Evolutionary conservation across 2,888 invertebrate species (phyloP).

Genomic region (Pomacea canaliculata): DNA sequence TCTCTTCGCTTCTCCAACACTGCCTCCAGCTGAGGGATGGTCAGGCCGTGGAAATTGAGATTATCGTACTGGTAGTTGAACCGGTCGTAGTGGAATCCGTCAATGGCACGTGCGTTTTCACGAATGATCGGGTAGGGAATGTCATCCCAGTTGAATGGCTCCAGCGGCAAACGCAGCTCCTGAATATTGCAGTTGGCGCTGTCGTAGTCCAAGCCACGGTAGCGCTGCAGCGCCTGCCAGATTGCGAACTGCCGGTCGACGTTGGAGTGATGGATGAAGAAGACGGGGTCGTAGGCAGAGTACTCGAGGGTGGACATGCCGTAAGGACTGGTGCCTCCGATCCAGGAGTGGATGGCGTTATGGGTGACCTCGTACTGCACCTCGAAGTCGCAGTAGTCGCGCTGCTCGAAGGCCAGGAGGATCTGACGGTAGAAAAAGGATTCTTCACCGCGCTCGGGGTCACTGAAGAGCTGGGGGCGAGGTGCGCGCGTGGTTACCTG

Average conservation of each 20-base stretch:
- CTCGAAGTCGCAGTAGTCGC: constrained; percentile 41
- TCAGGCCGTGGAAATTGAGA: constrained; percentile 39
- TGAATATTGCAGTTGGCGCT: constrained; percentile 40
- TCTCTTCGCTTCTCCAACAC: constrained; percentile 21
- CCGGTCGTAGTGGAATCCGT: constrained; percentile 38
- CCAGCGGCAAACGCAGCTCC: constrained; percentile 30
- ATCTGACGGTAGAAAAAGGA: constrained; percentile 40
- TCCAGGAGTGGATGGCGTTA: constrained; percentile 37
- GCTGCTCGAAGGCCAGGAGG: constrained; percentile 37
- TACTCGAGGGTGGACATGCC: constrained; percentile 40
- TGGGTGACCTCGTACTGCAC: constrained; percentile 38
- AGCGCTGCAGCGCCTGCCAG: constrained; percentile 41
- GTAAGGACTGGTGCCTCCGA: constrained; percentile 30
- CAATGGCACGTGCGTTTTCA: constrained; percentile 28
- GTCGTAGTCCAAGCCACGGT: constrained; percentile 39
- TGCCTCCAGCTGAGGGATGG: constrained; percentile 35
- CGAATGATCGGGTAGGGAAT: constrained; percentile 27
- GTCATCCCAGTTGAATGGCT: constrained; percentile 31
- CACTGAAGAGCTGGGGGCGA: constrained; percentile 37
- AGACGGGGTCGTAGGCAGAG: constrained; percentile 40
- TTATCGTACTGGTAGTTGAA: constrained; percentile 37
- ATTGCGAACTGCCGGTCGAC: constrained; percentile 33
- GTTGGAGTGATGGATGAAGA: constrained; percentile 41
- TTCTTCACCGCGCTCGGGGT: constrained; percentile 35
- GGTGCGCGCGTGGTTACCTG: constrained; percentile 33